Conservation (phyloP, 1,140 invertebrate genomes). For the Tribolium castaneum region DNA sequence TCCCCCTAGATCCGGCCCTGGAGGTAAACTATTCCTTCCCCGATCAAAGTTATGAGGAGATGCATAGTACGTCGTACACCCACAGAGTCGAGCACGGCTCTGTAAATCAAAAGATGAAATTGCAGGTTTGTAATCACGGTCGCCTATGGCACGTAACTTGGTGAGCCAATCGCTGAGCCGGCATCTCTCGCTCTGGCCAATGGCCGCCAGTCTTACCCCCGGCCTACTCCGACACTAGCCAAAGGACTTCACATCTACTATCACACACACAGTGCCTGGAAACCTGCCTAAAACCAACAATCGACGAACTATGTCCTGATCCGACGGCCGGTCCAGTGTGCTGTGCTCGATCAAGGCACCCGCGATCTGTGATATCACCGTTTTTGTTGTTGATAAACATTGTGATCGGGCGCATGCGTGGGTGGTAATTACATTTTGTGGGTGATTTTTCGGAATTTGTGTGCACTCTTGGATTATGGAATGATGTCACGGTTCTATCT, state of each 20-base stretch:
- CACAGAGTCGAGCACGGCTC: conserved; percentile 50
- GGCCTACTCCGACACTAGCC: conserved; percentile 54
- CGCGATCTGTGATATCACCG: conserved; percentile 16
- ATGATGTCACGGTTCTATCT: conserved; percentile 63
- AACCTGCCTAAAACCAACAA: conserved; percentile 56
- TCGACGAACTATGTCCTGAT: conserved; percentile 26
- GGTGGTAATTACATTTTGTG: conserved; percentile 9
- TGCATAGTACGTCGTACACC: conserved; percentile 49
- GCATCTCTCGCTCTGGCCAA: conserved; percentile 57
- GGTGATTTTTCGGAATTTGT: conserved; percentile 26
- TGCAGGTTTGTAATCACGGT: conserved; percentile 60
- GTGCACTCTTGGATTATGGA: conserved; percentile 53
- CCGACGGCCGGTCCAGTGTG: conserved; percentile 25
- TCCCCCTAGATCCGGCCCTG: conserved; percentile 51
- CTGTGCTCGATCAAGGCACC: conserved; percentile 10
- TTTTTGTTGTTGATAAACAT: conserved; percentile 6
- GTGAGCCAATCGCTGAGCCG: conserved; percentile 58
- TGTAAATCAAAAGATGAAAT: conserved; percentile 62
- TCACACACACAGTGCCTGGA: conserved; percentile 61
- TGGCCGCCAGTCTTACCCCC: conserved; percentile 61
- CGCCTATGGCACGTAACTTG: conserved; percentile 59
- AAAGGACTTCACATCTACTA: conserved; percentile 54
- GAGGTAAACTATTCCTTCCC: conserved; percentile 50
- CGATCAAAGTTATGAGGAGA: conserved; percentile 46
- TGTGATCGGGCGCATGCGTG: conserved; percentile 27